Evolutionary conservation across 2,113 vertebrate genomes (phyloP).

Genomic region (Loxodonta africana): DNA sequence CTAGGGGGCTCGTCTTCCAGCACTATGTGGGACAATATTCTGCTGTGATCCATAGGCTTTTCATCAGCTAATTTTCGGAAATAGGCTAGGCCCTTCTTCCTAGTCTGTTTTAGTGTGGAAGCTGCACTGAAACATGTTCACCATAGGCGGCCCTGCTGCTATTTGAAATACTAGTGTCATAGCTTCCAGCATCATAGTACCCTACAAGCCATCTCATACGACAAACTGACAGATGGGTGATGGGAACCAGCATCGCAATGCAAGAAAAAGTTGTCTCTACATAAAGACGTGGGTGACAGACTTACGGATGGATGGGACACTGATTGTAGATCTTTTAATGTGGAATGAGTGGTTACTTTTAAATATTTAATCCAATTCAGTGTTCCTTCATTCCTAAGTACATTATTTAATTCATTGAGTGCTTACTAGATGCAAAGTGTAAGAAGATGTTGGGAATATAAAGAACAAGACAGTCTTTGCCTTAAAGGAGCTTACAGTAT

Average conservation of each 20-base stretch:
- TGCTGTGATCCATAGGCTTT: not conserved
- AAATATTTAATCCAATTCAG: not conserved
- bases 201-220: not conserved
- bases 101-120: not conserved
- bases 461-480: not conserved
- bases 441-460: not conserved
- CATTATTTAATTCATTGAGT: not conserved
- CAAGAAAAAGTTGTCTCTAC: not conserved
- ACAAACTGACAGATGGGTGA: not conserved
- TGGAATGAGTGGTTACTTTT: not conserved
- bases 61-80: not conserved
- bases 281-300: not conserved
- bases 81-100: not conserved
- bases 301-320: not conserved
- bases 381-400: not conserved
- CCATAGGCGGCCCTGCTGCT: not conserved
- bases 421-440: not conserved
- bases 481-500: not conserved
- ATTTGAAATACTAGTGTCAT: not conserved
- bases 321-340: not conserved
- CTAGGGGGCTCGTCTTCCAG: not conserved
- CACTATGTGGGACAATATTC: not conserved
- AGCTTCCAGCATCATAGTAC: not conserved
- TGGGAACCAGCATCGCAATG: not conserved
- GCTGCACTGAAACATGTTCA: not conserved